phyloP scores from a whole-genome alignment of 92 coral and sea anemone genomes.

The Parazoanthus atlanticus region DNA sequence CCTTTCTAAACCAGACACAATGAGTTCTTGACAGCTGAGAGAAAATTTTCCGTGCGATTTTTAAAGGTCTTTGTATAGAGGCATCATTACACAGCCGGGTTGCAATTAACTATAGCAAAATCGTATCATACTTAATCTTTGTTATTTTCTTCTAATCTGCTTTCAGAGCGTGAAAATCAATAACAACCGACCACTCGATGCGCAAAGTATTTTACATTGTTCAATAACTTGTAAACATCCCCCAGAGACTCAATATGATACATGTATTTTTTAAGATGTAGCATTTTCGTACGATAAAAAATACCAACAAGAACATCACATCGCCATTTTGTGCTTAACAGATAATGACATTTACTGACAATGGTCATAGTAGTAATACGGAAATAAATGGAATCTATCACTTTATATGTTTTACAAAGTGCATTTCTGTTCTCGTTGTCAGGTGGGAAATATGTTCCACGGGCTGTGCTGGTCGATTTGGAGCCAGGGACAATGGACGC shows the following conservation, averaged over 20 bases:
- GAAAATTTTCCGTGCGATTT: neutral
- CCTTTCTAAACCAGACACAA: neutral
- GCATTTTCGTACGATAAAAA: neutral
- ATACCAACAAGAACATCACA: neutral
- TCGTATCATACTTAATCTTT: neutral
- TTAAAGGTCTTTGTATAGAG: neutral
- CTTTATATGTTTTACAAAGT: neutral
- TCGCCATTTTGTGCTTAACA: neutral
- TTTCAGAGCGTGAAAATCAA: neutral
- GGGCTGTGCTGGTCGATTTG: conserved; percentile 86
- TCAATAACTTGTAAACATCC: conserved; percentile 19
- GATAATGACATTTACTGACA: neutral
- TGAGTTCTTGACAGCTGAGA: neutral
- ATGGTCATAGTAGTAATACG: neutral
- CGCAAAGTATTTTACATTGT: neutral
- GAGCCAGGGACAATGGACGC: conserved; percentile 97
- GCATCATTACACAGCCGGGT: neutral
- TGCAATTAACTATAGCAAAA: neutral
- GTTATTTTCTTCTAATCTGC: neutral
- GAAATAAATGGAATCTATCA: neutral
- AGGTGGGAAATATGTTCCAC: conserved; percentile 93
- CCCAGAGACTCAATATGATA: neutral
- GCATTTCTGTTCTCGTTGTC: neutral
- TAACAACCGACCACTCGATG: neutral
- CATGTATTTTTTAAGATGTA: neutral